A percentile compares a stretch with the other conserved stretches of the same genome.
These are phyloP conservation scores for Telmatherina bonti DNA, from an alignment of 2,797 vertebrate genomes.

Conservation along the genomic window DNA sequence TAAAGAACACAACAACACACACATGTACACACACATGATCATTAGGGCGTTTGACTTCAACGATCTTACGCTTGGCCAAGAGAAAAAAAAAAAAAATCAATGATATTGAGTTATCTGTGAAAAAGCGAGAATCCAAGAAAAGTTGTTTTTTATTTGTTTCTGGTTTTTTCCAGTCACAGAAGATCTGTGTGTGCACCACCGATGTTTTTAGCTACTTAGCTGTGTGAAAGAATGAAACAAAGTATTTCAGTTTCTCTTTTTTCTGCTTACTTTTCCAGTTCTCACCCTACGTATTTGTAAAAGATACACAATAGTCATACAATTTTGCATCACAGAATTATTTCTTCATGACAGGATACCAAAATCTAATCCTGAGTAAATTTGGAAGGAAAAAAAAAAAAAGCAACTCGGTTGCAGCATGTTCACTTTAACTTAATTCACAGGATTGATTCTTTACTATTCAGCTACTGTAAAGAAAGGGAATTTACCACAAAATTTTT, in stretches of 20 bases:
- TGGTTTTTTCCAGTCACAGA: background rate
- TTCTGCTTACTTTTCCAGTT: background rate
- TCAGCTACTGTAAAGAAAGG: background rate
- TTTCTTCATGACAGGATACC: background rate
- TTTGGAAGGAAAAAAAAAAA: background rate
- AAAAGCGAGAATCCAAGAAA: conserved; percentile 37
- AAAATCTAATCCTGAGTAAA: no score
- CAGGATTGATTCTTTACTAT: no score
- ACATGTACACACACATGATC: conserved; percentile 33
- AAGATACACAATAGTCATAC: no score
- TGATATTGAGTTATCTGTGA: conserved; percentile 52
- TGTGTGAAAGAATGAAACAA: background rate
- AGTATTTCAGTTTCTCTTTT: background rate
- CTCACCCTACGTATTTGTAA: no score
- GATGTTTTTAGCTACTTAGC: background rate
- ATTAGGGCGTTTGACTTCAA: conserved; percentile 39
- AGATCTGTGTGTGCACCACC: conserved; percentile 2
- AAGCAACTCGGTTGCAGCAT: background rate
- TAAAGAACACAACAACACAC: conserved; percentile 35
- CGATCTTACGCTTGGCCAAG: conserved; percentile 30
- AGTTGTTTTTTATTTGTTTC: background rate
- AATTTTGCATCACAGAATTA: no score
- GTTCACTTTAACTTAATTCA: background rate
- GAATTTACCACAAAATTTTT: no score
- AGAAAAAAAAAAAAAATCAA: conserved; percentile 31